Percentiles rank a stretch among this genome's conserved stretches.
phyloP scores from a whole-genome alignment of 1,140 invertebrate species.

The Steinernema khuongi region DNA sequence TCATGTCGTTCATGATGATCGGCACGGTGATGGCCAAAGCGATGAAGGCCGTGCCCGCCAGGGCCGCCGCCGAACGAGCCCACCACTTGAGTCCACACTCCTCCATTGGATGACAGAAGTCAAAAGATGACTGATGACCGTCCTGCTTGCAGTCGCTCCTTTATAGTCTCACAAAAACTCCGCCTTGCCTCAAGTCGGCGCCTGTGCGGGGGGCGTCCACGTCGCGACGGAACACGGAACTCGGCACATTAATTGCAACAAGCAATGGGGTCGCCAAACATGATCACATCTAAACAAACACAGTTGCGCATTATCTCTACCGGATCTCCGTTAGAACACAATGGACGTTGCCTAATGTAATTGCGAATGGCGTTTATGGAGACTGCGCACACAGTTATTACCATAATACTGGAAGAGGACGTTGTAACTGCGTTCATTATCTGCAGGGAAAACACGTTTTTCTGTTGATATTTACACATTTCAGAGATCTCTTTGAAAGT shows the following conservation, averaged over 20 bases:
- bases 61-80: conserved; percentile 18
- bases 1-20: conserved; percentile 19
- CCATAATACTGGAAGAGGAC: too few species aligned
- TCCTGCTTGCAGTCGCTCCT: not conserved
- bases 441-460: too few species aligned
- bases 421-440: too few species aligned
- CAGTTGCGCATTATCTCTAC: too few species aligned
- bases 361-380: too few species aligned
- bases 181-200: not conserved
- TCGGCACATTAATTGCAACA: not conserved
- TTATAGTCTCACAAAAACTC: not conserved
- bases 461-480: too few species aligned
- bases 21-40: conserved; percentile 24
- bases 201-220: too few species aligned
- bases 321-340: too few species aligned
- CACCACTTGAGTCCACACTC: conserved; percentile 9
- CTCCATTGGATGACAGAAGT: not conserved
- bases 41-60: conserved; percentile 26
- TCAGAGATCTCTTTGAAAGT: too few species aligned
- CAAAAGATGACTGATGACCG: not conserved
- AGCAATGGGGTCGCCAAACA: not conserved
- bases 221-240: too few species aligned
- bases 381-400: too few species aligned
- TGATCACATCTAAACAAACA: not conserved
- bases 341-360: too few species aligned